These are phyloP conservation scores for Julus scanicus DNA, from an alignment of 2,888 invertebrate species.

Conservation along the genomic window DNA sequence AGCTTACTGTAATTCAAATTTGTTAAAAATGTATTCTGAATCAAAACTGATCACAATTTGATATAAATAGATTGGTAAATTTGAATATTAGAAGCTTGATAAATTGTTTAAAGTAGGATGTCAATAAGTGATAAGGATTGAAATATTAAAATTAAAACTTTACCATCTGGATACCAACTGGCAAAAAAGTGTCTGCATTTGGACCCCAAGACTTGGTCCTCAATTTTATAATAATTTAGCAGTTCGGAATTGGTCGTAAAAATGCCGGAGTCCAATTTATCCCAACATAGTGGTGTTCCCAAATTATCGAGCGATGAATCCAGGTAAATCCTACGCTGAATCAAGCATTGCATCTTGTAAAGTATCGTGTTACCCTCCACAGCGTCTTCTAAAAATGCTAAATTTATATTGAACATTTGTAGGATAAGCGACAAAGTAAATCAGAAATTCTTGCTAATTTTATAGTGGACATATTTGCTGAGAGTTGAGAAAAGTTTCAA, in stretches of 20 bases:
- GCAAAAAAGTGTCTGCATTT: not conserved
- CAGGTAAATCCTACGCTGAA: not conserved
- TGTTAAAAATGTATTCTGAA: no score
- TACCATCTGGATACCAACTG: slow-evolving; percentile 14
- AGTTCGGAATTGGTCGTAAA: not conserved
- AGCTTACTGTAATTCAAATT: not conserved
- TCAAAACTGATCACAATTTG: no score
- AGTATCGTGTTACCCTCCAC: not conserved
- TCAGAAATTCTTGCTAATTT: no score
- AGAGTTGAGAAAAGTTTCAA: no score
- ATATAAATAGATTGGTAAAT: no score
- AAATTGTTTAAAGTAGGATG: no score
- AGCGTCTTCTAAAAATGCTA: not conserved
- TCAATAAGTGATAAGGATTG: no score
- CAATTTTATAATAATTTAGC: not conserved
- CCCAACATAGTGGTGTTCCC: not conserved
- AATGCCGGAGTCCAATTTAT: not conserved
- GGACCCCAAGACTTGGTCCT: not conserved
- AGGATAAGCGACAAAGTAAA: not conserved
- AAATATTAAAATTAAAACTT: not conserved
- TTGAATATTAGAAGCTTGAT: not conserved
- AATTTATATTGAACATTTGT: not conserved
- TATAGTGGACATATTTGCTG: no score
- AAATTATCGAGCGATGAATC: not conserved
- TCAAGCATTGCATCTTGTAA: not conserved